Evolutionary conservation across 2,113 vertebrate genomes (phyloP).

Genomic region (Indri indri): DNA sequence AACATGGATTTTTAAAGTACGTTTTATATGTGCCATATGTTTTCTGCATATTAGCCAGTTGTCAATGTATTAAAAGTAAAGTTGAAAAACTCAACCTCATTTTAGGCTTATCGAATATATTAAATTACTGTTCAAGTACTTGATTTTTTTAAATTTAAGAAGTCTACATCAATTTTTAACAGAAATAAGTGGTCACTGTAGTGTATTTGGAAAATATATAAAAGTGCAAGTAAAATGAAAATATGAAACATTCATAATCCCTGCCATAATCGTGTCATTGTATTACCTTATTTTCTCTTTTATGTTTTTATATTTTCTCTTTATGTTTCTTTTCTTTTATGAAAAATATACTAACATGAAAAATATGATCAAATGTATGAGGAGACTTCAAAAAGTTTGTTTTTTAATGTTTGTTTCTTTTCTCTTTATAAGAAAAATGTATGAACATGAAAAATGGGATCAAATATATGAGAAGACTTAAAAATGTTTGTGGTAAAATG

Average conservation of each 20-base stretch:
- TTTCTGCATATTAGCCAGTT: constrained; percentile 43
- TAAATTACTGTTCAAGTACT: not conserved
- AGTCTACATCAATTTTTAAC: not conserved
- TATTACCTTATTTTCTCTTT: not conserved
- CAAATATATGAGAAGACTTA: not conserved
- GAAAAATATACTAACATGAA: not conserved
- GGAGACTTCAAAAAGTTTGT: not conserved
- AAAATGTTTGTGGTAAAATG: not conserved
- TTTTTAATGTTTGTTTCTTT: not conserved
- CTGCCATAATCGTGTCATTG: not conserved
- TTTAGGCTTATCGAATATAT: not conserved
- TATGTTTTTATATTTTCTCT: not conserved
- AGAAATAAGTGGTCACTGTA: not conserved
- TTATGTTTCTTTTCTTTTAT: not conserved
- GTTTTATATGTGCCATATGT: not conserved
- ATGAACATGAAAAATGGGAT: not conserved
- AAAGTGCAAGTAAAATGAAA: not conserved
- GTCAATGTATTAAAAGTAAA: not conserved
- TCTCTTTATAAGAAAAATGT: not conserved
- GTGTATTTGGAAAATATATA: not conserved
- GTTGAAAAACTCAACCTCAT: not conserved
- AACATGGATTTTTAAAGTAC: not conserved
- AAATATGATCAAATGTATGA: not conserved
- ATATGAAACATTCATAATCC: not conserved
- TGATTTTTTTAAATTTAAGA: not conserved